Evolutionary conservation across 2,797 vertebrate species (phyloP), one percentile per base, ranked within the genome.

Genomic region (Artibeus jamaicensis): DNA sequence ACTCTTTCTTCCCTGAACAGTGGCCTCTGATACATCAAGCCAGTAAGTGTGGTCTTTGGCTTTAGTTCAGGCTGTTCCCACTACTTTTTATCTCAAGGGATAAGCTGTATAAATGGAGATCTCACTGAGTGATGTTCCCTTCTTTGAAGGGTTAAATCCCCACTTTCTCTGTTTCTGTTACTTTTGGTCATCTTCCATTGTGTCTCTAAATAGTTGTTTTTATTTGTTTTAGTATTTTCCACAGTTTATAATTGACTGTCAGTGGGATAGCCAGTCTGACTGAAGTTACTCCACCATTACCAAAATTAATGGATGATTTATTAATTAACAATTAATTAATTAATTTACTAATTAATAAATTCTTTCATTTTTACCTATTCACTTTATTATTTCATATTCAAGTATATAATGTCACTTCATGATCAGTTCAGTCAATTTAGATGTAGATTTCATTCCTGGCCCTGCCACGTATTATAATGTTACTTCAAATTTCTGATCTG

Each of bases 401-500:
- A 78, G 9, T 73, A 48, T 86, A 62, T 94, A 67, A 67, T 89
- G 85, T 89, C 19, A 73, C 18, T 89, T 93, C 29, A 68, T 76
- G 6, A 59, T 77, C 24, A 73, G 4, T 78, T 9, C 93, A 55
- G 15, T 84, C 34, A 48, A 8, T 39, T 87, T 93, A 62, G 26
- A 83, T 55, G 32, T 90, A 29, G 6, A 3, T 82, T 84, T 85
- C 18, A 79, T 78, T 92, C 53, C 24, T 65, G 42, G 19, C n/a
- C 94, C 18, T 88, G 6, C 15, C 76, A 6, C 91, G 84, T 93
- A 55, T 94, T 89, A 82, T 65, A 70, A 55, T 32, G 3, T 96
- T 84, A 65, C 55, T 91, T 96, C 53, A 89, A 32, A 53, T 91
- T 94, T 91, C 59, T 92, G 26, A 82, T 86, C 26, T 77, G 79